These are phyloP conservation scores for Mesorhabditis sp. DNA, from an alignment of 2,888 invertebrate species.

Conservation along the genomic window DNA sequence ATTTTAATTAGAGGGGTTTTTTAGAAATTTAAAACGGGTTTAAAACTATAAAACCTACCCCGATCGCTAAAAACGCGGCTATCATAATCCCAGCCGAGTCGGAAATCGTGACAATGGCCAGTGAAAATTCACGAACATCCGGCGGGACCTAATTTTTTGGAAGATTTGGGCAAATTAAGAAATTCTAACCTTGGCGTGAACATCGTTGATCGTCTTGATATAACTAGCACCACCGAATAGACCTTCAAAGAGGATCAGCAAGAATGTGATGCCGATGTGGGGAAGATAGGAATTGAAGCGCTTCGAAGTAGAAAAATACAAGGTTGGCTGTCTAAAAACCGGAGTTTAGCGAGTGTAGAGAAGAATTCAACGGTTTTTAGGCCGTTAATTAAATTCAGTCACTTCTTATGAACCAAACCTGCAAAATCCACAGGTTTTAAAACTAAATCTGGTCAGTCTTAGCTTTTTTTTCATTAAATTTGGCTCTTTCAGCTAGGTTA, in stretches of 20 bases:
- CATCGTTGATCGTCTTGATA: background rate
- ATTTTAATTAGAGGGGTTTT: too few relatives aligned
- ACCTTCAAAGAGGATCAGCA: background rate
- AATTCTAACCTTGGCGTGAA: background rate
- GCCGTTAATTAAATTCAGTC: too few relatives aligned
- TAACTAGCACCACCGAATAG: background rate
- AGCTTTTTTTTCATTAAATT: too few relatives aligned
- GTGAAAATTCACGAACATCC: background rate
- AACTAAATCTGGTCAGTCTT: too few relatives aligned
- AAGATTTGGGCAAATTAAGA: background rate
- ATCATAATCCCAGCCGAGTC: background rate
- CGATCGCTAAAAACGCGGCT: background rate
- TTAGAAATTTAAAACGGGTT: background rate
- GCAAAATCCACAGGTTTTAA: too few relatives aligned
- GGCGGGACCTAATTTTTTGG: background rate
- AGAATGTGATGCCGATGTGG: background rate
- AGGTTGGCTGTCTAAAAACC: background rate
- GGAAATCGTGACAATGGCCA: background rate
- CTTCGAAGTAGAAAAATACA: slow-evolving; percentile 1
- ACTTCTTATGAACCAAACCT: too few relatives aligned
- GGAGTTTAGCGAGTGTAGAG: background rate
- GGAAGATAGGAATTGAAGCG: background rate
- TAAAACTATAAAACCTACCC: background rate
- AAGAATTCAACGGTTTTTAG: too few relatives aligned
- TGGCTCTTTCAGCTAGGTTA: too few relatives aligned